Percentiles rank a stretch among this genome's conserved stretches.
phyloP scores from a whole-genome alignment of 2,888 invertebrate species.

The Mythimna vitellina region DNA sequence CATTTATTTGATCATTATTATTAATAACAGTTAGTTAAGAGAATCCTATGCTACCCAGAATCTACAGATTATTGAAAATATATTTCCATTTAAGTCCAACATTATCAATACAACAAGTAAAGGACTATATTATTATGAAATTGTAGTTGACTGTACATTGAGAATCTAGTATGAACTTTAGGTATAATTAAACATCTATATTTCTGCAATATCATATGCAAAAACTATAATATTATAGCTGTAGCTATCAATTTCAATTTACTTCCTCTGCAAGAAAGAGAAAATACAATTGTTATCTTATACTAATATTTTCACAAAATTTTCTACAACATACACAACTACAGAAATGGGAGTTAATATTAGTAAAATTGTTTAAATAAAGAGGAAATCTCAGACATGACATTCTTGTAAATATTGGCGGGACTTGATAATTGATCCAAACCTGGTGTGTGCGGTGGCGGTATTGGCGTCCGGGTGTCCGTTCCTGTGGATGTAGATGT shows the following conservation, averaged over 20 bases:
- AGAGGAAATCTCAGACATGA: slow-evolving; percentile 79
- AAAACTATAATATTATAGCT: slow-evolving; percentile 33
- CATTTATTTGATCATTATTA: slow-evolving; percentile 48
- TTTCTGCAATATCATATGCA: slow-evolving; percentile 50
- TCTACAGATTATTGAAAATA: slow-evolving; percentile 32
- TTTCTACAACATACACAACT: slow-evolving; percentile 47
- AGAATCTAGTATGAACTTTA: slow-evolving; percentile 33
- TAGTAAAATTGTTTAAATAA: slow-evolving; percentile 82
- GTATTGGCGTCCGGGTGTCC: slow-evolving; percentile 52
- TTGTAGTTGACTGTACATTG: slow-evolving; percentile 24
- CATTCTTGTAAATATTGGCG: slow-evolving; percentile 71
- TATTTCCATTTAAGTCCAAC: slow-evolving; percentile 18
- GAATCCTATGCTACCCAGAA: slow-evolving; percentile 39
- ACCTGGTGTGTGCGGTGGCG: slow-evolving; percentile 67
- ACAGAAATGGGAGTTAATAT: slow-evolving; percentile 46
- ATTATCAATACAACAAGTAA: slow-evolving; percentile 20
- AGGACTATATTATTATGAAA: slow-evolving; percentile 17
- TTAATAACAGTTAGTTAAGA: slow-evolving; percentile 33
- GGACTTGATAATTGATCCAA: slow-evolving; percentile 73
- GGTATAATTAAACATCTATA: slow-evolving; percentile 37
- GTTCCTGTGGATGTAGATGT: slow-evolving; percentile 69
- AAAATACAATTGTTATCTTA: slow-evolving; percentile 55
- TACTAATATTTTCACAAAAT: slow-evolving; percentile 47
- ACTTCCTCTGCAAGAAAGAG: slow-evolving; percentile 55
- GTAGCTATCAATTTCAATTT: slow-evolving; percentile 54